Percentiles rank a stretch among this genome's conserved stretches.
These are phyloP conservation scores for Pyralis farinalis DNA, from an alignment of 2,888 invertebrate genomes.

Conservation along the genomic window DNA sequence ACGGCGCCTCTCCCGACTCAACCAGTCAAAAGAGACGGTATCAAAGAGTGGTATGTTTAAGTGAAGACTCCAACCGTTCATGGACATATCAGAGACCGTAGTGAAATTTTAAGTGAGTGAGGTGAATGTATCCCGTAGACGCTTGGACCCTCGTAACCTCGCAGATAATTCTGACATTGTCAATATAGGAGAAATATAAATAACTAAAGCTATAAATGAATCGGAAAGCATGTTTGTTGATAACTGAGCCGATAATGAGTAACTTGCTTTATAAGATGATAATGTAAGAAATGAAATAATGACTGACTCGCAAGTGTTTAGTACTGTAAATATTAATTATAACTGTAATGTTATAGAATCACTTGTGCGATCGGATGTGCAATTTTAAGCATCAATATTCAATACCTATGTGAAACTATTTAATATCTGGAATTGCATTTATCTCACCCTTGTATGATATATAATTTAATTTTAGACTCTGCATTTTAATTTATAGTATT, in stretches of 20 bases:
- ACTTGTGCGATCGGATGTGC: conserved; percentile 58
- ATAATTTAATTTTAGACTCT: conserved; percentile 23
- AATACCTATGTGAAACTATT: conserved; percentile 29
- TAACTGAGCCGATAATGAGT: conserved; percentile 16
- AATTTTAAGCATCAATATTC: conserved; percentile 34
- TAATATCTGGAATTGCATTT: conserved; percentile 58
- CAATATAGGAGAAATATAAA: conserved; percentile 15
- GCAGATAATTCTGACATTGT: conserved; percentile 16
- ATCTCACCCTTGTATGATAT: conserved; percentile 29
- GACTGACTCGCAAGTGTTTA: conserved; percentile 76
- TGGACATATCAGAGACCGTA: conserved; percentile 7
- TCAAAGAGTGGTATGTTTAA: conserved; percentile 98
- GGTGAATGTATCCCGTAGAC: conserved; percentile 18
- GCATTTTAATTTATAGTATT: conserved; percentile 22
- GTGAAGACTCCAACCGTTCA: conserved; percentile 1
- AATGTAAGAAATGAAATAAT: conserved; percentile 42
- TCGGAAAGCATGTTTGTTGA: conserved; percentile 20
- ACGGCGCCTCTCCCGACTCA: conserved; percentile 77
- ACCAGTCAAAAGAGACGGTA: conserved; percentile 90
- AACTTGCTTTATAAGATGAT: conserved; percentile 44
- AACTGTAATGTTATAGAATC: conserved; percentile 50
- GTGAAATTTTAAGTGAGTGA: conserved; percentile 11
- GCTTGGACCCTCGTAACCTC: conserved; percentile 22
- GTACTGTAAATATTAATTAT: conserved; percentile 72
- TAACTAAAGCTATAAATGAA: conserved; percentile 16